These are phyloP conservation scores for Paragorgia papillata DNA, from an alignment of 92 coral and sea anemone genomes.

Conservation along the genomic window DNA sequence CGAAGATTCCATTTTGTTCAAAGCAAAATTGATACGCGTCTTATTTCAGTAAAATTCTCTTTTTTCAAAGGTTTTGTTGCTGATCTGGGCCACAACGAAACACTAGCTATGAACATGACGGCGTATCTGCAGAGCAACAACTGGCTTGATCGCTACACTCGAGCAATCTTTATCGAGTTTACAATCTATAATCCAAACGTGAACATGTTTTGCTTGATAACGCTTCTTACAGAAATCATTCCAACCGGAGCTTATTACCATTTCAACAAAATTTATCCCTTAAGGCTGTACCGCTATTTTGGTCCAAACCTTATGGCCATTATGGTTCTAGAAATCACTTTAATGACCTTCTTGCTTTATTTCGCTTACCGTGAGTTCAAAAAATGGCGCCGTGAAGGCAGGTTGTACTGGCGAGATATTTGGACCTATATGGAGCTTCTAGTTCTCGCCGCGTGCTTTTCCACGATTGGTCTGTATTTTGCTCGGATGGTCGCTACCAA, in stretches of 20 bases:
- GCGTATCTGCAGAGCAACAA: slow-evolving; percentile 58
- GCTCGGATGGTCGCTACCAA: slow-evolving; percentile 73
- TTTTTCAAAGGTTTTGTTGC: slow-evolving; percentile 78
- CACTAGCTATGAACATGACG: slow-evolving; percentile 54
- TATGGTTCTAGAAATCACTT: slow-evolving; percentile 77
- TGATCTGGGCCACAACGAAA: slow-evolving; percentile 62
- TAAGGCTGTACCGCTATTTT: slow-evolving; percentile 75
- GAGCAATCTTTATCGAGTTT: slow-evolving; percentile 80
- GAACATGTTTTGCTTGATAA: slow-evolving; percentile 79
- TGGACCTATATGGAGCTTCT: slow-evolving; percentile 78
- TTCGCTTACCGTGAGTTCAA: slow-evolving; percentile 77
- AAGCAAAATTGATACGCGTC: too few relatives aligned
- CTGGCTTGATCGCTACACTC: slow-evolving; percentile 85
- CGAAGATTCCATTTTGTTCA: too few relatives aligned
- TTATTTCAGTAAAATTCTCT: slow-evolving; percentile 58
- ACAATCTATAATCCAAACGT: slow-evolving; percentile 76
- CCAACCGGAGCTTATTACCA: slow-evolving; percentile 86
- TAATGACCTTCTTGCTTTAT: slow-evolving; percentile 63
- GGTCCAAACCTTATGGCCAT: slow-evolving; percentile 69
- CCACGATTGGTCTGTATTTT: slow-evolving; percentile 76
- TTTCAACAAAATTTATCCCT: slow-evolving; percentile 62
- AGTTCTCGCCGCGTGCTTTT: slow-evolving; percentile 69
- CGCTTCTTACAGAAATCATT: slow-evolving; percentile 67
- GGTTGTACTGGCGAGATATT: slow-evolving; percentile 71
- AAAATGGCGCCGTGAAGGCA: slow-evolving; percentile 63